Conservation (phyloP, 2,888 invertebrate species). For the Cenopis cana region DNA sequence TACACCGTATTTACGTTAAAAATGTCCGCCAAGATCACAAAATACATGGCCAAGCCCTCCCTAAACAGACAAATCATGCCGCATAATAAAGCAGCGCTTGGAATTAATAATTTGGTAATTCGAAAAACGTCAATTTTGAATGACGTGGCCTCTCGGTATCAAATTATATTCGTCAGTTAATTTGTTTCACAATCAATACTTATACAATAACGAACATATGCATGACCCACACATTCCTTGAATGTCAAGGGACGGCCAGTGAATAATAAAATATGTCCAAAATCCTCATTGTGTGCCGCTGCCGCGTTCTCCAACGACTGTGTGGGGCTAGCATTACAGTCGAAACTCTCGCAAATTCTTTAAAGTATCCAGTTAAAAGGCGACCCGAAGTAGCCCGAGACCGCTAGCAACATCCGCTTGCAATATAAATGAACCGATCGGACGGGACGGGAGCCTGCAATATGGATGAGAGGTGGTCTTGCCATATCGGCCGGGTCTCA, state of each 20-base stretch:
- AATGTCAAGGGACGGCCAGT: not conserved
- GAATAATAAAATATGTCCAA: not conserved
- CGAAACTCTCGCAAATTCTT: slow-evolving; percentile 9
- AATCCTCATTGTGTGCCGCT: not conserved
- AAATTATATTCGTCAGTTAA: slow-evolving; percentile 13
- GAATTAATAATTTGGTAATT: slow-evolving; percentile 52
- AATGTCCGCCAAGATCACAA: slow-evolving; percentile 47
- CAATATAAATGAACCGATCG: slow-evolving; percentile 71
- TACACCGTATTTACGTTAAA: slow-evolving; percentile 40
- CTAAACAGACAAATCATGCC: slow-evolving; percentile 64
- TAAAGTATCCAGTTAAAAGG: slow-evolving; percentile 17
- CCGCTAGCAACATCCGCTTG: slow-evolving; percentile 62
- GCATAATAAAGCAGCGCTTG: slow-evolving; percentile 62
- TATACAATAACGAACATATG: slow-evolving; percentile 1
- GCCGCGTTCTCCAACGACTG: not conserved
- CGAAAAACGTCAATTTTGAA: slow-evolving; percentile 29
- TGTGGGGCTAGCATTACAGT: not conserved
- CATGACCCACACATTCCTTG: slow-evolving; percentile 5
- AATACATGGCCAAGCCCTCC: slow-evolving; percentile 50
- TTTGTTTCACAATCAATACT: slow-evolving; percentile 8
- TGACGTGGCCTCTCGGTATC: slow-evolving; percentile 26
- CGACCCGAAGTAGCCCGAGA: slow-evolving; percentile 52
- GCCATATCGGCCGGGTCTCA: slow-evolving; percentile 59
- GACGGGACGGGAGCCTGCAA: slow-evolving; percentile 63
- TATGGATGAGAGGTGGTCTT: slow-evolving; percentile 70